phyloP scores from a whole-genome alignment of 2,797 vertebrate genomes.

The Nasua narica region DNA sequence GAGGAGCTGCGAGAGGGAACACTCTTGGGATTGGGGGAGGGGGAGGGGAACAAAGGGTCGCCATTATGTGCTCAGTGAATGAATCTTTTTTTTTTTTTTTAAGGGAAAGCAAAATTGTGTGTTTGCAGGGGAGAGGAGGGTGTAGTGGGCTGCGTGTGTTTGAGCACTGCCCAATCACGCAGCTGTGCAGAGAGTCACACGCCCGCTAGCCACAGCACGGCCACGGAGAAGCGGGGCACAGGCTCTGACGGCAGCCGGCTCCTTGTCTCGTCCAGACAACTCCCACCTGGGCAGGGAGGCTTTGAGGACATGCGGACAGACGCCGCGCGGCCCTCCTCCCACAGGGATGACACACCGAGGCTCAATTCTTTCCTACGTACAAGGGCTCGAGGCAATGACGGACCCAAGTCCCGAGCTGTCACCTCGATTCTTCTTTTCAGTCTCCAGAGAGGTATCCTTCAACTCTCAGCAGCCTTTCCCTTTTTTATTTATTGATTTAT shows the following conservation, averaged over 20 bases:
- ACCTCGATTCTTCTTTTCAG: not conserved
- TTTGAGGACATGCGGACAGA: not conserved
- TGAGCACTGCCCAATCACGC: constrained; percentile 30
- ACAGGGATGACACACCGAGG: not conserved
- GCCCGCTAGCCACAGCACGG: not conserved
- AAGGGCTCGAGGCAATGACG: not conserved
- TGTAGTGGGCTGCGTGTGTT: not conserved
- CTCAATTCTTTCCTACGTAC: not conserved
- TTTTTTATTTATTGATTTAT: not conserved
- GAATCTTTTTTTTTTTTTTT: not conserved
- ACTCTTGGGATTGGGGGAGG: not conserved
- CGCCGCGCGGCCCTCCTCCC: not conserved
- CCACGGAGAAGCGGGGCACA: not conserved
- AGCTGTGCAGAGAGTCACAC: not conserved
- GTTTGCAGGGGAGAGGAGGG: not conserved
- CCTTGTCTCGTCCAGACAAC: not conserved
- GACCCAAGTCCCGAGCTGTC: not conserved
- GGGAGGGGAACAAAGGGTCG: constrained; percentile 56
- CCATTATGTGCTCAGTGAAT: constrained; percentile 66
- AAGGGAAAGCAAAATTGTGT: constrained; percentile 28
- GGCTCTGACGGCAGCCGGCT: not conserved
- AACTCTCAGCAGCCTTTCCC: not conserved
- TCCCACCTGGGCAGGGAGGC: not conserved
- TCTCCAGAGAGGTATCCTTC: not conserved
- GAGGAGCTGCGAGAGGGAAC: not conserved